These are phyloP conservation scores for Acrobasis suavella DNA, from an alignment of 2,888 invertebrate genomes.

Conservation along the genomic window DNA sequence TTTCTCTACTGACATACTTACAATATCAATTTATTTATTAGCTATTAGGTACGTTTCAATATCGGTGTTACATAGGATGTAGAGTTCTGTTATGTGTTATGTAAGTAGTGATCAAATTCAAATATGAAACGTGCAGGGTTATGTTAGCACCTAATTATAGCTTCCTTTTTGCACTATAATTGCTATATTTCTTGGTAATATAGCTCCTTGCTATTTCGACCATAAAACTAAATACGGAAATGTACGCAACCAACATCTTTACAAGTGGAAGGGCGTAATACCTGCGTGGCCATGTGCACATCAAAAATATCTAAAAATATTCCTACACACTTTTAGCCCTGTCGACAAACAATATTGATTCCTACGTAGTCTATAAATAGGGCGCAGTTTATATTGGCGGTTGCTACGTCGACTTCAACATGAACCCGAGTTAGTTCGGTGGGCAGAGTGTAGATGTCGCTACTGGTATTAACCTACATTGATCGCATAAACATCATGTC, in stretches of 20 bases:
- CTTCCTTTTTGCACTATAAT: neutral
- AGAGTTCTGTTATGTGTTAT: no score
- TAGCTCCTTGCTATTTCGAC: slow-evolving; percentile 8
- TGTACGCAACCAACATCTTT: slow-evolving; percentile 16
- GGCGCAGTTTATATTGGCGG: neutral
- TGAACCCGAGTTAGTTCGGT: slow-evolving; percentile 44
- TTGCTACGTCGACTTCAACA: slow-evolving; percentile 31
- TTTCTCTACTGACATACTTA: no score
- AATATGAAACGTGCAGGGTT: no score
- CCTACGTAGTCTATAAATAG: slow-evolving; percentile 20
- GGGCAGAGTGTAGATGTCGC: slow-evolving; percentile 64
- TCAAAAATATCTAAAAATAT: slow-evolving; percentile 22
- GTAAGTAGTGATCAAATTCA: no score
- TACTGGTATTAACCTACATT: slow-evolving; percentile 65
- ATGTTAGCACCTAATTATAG: no score
- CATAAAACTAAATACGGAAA: slow-evolving; percentile 20
- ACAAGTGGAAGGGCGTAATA: slow-evolving; percentile 18
- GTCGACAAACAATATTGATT: slow-evolving; percentile 22
- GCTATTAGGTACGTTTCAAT: no score
- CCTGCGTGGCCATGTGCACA: slow-evolving; percentile 24
- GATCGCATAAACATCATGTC: slow-evolving; percentile 49
- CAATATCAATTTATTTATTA: no score
- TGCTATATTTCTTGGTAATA: slow-evolving; percentile 10
- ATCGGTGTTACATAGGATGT: no score
- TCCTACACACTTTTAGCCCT: slow-evolving; percentile 2